phyloP scores from a whole-genome alignment of 2,113 vertebrate species.

The Spilogale gracilis region DNA sequence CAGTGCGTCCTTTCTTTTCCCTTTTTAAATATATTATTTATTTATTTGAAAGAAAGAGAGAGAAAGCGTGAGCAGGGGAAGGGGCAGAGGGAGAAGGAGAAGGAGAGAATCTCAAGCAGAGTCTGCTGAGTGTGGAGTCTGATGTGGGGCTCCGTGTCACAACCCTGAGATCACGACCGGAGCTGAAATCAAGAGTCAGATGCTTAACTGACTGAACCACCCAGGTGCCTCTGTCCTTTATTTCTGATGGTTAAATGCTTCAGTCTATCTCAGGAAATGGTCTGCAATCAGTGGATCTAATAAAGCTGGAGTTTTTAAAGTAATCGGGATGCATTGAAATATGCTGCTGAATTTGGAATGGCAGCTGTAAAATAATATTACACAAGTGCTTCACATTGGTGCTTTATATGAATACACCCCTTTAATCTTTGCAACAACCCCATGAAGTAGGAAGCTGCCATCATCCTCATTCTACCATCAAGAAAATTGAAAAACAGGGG shows the following conservation, averaged over 20 bases:
- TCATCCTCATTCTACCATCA: background rate
- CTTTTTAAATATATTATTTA: background rate
- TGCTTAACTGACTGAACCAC: background rate
- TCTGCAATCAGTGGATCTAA: background rate
- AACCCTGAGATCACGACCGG: background rate
- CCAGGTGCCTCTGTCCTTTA: background rate
- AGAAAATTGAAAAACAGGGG: background rate
- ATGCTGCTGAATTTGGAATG: background rate
- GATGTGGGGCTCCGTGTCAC: background rate
- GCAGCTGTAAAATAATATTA: background rate
- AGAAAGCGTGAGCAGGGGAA: background rate
- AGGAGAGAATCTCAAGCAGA: background rate
- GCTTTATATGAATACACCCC: slow-evolving; percentile 7
- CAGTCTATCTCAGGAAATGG: background rate
- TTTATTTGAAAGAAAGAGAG: background rate
- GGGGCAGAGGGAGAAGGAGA: background rate
- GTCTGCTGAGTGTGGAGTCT: background rate
- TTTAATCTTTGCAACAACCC: background rate
- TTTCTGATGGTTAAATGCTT: background rate
- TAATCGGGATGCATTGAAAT: background rate
- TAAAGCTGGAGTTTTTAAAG: background rate
- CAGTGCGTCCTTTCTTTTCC: background rate
- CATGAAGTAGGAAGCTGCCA: background rate
- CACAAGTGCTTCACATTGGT: background rate
- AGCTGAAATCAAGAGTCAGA: background rate